phyloP scores from a whole-genome alignment of 1,140 invertebrate genomes.

The Andricus grossulariae region DNA sequence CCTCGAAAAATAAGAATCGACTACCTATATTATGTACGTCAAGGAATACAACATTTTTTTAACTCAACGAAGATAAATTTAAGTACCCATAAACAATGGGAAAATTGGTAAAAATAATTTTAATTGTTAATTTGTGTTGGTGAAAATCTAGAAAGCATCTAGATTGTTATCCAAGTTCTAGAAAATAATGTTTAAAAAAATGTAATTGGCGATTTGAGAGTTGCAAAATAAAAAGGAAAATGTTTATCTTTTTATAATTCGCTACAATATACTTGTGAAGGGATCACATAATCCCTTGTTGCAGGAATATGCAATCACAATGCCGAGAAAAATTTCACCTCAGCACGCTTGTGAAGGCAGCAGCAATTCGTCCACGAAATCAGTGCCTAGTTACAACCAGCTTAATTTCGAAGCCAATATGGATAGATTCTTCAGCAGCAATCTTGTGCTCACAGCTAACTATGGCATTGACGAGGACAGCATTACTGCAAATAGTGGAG shows the following conservation, averaged over 20 bases:
- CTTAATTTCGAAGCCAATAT: slow-evolving; percentile 92
- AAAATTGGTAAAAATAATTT: no score
- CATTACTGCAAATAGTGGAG: slow-evolving; percentile 60
- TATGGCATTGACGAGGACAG: slow-evolving; percentile 67
- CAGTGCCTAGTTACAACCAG: slow-evolving; percentile 89
- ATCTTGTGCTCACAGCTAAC: slow-evolving; percentile 80
- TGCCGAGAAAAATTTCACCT: slow-evolving; percentile 90
- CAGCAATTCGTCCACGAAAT: slow-evolving; percentile 88
- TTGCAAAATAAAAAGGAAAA: slow-evolving; percentile 36
- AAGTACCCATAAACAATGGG: no score
- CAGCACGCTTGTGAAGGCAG: slow-evolving; percentile 89
- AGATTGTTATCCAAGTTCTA: no score
- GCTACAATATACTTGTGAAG: slow-evolving; percentile 70
- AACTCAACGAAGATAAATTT: no score
- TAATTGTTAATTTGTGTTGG: no score
- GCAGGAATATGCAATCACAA: slow-evolving; percentile 87
- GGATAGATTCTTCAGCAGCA: slow-evolving; percentile 89
- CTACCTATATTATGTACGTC: no score
- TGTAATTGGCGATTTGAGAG: slow-evolving; percentile 43
- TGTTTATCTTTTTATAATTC: slow-evolving; percentile 56
- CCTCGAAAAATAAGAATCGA: no score
- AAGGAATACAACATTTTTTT: no score
- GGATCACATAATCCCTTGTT: slow-evolving; percentile 75
- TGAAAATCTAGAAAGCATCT: no score
- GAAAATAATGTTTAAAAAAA: not conserved